Percentiles rank a stretch among this genome's conserved stretches.
Evolutionary conservation across 2,113 vertebrate genomes (phyloP).

Genomic region (Campylomormyrus numenius): DNA sequence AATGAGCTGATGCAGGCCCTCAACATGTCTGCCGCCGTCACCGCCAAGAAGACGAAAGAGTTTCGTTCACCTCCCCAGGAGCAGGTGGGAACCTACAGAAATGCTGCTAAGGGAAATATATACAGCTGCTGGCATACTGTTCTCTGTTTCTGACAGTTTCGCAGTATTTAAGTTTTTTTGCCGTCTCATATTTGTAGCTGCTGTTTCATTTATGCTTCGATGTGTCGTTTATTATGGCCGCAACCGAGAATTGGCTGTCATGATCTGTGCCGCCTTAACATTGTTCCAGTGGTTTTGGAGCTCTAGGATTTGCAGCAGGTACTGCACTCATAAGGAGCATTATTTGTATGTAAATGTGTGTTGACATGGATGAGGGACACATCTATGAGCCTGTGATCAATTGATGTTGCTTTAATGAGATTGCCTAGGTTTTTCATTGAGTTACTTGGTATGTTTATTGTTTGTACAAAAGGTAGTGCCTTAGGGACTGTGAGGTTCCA

Average conservation of each 20-base stretch:
- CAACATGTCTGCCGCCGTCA: conserved; percentile 93
- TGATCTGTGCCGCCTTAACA: not conserved
- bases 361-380: not conserved
- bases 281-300: not conserved
- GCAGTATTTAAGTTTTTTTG: not conserved
- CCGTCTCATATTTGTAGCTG: not conserved
- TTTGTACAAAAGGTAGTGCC: conserved; percentile 1
- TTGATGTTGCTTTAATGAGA: conserved; percentile 20
- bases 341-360: not conserved
- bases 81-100: conserved; percentile 64
- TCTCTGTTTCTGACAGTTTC: not conserved
- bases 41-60: conserved; percentile 88
- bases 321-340: not conserved
- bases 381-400: conserved; percentile 12
- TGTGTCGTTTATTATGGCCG: not conserved
- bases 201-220: not conserved
- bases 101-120: not conserved
- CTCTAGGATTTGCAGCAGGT: not conserved
- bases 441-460: not conserved
- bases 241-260: conserved; percentile 7
- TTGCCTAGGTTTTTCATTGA: conserved; percentile 14
- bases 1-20: conserved; percentile 90
- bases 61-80: conserved; percentile 90
- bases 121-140: too few relatives aligned
- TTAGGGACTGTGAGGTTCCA: not conserved